Evolutionary conservation across 2,888 invertebrate genomes (phyloP), one percentile per base, ranked within the genome.

Genomic region (Cerceris ruficornis): DNA sequence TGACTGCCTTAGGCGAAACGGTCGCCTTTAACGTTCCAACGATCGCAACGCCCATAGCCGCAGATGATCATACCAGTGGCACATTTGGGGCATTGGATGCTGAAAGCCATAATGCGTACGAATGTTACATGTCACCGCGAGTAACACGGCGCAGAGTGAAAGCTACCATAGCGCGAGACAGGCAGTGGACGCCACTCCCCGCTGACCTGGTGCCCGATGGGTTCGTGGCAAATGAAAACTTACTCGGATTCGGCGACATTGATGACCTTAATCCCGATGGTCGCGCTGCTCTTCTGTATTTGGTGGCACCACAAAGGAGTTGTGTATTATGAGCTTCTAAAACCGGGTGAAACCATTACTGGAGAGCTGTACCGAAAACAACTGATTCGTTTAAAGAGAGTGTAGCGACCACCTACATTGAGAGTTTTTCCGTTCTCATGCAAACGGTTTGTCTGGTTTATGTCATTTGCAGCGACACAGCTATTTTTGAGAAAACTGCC

Each of bases 261-360:
- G 65, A 55, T 0, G 5, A 11, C 0, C 8, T 55, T 11, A 42
- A 41, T 13, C n/a, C 42, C 0, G 54, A 65, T 4, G 42, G 59
- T 43, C n/a, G n/a, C n/a, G n/a, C n/a, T n/a, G n/a, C n/a, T n/a
- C n/a, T n/a, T n/a, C n/a, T n/a, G n/a, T n/a, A n/a, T n/a, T n/a
- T n/a, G n/a, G n/a, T n/a, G n/a, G n/a, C n/a, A n/a, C n/a, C n/a
- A n/a, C n/a, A n/a, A n/a, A n/a, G n/a, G n/a, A n/a, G n/a, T n/a
- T n/a, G n/a, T n/a, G n/a, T n/a, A n/a, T n/a, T n/a, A n/a, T n/a
- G n/a, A n/a, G n/a, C n/a, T 71, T 11, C 14, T 60, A 0, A 71
- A 60, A 60, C 71, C 60, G 15, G 41, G 13, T 11, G 57, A 72
- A 72, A 67, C 67, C 11, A 61, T 72, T 50, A 72, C 60, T 14